Conservation (phyloP, 2,113 vertebrate genomes). For the Spizaetus ornatus region DNA sequence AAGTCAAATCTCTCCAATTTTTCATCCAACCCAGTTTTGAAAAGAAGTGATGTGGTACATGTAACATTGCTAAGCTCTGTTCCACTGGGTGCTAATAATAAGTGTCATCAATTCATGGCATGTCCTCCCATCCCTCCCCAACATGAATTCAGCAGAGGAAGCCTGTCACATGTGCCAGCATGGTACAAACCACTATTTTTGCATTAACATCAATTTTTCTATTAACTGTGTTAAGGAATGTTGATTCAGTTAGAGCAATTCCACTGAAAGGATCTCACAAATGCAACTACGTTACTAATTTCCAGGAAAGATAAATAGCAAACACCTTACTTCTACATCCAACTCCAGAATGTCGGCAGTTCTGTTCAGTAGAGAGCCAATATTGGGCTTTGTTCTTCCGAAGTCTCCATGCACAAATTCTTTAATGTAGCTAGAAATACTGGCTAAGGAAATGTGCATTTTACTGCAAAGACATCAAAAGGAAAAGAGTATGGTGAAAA, state of each 20-base stretch:
- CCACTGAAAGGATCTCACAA: not conserved
- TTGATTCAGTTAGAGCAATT: not conserved
- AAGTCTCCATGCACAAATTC: constrained; percentile 98
- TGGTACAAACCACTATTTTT: not conserved
- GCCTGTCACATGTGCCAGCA: not conserved
- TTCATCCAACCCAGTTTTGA: not conserved
- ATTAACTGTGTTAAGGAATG: not conserved
- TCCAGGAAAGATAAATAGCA: not conserved
- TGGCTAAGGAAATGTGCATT: constrained; percentile 70
- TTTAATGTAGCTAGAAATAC: constrained; percentile 87
- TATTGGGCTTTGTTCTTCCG: constrained; percentile 92
- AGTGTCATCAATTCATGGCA: not conserved
- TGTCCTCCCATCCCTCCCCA: not conserved
- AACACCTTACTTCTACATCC: constrained; percentile 88
- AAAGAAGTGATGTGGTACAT: not conserved
- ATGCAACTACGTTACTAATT: not conserved
- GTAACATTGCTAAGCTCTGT: not conserved
- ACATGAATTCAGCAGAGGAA: not conserved
- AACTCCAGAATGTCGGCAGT: constrained; percentile 93
- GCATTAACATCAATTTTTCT: not conserved
- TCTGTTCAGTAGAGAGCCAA: constrained; percentile 84
- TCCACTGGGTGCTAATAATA: not conserved
- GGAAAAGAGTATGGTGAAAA: not conserved
- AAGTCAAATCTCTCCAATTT: not conserved
- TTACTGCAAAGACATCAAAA: not conserved